These are phyloP conservation scores for Mimumesa dahlbomi DNA, from an alignment of 2,888 invertebrate genomes.

Conservation along the genomic window DNA sequence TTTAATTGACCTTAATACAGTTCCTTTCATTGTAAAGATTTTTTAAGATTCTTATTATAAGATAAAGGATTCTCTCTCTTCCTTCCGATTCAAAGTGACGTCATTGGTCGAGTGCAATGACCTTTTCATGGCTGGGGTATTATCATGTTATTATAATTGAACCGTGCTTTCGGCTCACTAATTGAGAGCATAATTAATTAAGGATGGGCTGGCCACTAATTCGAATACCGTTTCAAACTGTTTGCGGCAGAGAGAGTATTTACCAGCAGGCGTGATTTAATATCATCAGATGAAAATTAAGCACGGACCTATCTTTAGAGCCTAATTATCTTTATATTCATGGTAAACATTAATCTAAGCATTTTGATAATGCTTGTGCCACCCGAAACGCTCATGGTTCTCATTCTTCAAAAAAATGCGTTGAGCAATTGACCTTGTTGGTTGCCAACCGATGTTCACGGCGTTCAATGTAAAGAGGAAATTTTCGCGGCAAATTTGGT, in stretches of 20 bases:
- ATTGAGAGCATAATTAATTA: slow-evolving; percentile 69
- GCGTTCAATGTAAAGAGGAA: slow-evolving; percentile 35
- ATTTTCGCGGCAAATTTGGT: slow-evolving; percentile 8
- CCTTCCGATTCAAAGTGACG: slow-evolving; percentile 35
- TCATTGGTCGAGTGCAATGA: slow-evolving; percentile 52
- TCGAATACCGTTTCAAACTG: slow-evolving; percentile 47
- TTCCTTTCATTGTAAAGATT: neutral
- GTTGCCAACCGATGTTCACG: slow-evolving; percentile 24
- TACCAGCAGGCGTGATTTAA: too few species aligned
- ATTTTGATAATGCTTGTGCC: neutral
- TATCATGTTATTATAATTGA: slow-evolving; percentile 63
- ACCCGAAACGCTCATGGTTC: neutral
- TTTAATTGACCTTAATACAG: slow-evolving; percentile 43
- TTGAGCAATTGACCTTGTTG: slow-evolving; percentile 15
- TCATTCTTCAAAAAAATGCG: too few species aligned
- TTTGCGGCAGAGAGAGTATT: slow-evolving; percentile 30
- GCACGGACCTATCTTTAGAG: slow-evolving; percentile 2
- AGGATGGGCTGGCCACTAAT: slow-evolving; percentile 44
- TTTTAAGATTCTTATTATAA: slow-evolving; percentile 26
- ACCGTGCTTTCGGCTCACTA: slow-evolving; percentile 61
- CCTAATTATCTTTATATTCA: neutral
- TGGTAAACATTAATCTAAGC: too few species aligned
- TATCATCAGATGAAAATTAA: too few species aligned
- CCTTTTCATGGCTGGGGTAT: slow-evolving; percentile 57
- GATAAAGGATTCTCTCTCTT: slow-evolving; percentile 37